Base-by-base conservation (phyloP, 2,797 vertebrate species). In the Ficedula albicollis region DNA sequence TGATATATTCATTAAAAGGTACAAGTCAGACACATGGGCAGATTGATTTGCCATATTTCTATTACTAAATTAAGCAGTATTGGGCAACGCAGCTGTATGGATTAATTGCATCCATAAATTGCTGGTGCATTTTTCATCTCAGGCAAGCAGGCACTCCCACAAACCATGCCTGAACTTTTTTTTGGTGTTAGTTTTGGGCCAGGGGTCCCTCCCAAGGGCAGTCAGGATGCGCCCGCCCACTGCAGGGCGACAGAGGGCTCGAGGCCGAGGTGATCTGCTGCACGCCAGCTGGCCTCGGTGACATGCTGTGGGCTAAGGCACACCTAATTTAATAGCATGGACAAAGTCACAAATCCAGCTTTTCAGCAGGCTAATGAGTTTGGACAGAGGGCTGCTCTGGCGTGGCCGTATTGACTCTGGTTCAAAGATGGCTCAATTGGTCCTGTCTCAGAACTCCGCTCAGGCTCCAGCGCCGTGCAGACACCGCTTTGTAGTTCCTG, bases 1-100 rank as follows among this genome's bases (percentile, higher is more conserved):
- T 56, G 30, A n/a, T 25, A 32, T 19, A 13, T 11, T 69, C 21
- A 22, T 38, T 38, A 75, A 66, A 67, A 62, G 9, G 7, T 34
- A 26, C 0, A 1, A 78, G 7, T 29, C 54, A 58, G 38, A 46
- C 43, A 48, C 30, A 8, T 0, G 0, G 43, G 22, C 15, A 67
- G 36, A 59, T 63, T 59, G 58, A 66, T 72, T 78, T 5, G 4
- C 48, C 11, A 0, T 41, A 34, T 89, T 66, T 81, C 9, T 75
- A 18, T 78, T 55, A 36, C 17, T 75, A 81, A 72, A 72, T 54
- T 34, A n/a, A 83, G 44, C 5, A 34, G 10, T 6, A 5, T 20
- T 67, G 48, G 23, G 18, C 36, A 44, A 15, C 3, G 1, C 23
- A 38, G 10, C 5, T 63, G 60, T 64, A 11, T 21, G 23, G 11